Conservation (phyloP, 2,797 vertebrate genomes). For the Danio aesculapii region DNA sequence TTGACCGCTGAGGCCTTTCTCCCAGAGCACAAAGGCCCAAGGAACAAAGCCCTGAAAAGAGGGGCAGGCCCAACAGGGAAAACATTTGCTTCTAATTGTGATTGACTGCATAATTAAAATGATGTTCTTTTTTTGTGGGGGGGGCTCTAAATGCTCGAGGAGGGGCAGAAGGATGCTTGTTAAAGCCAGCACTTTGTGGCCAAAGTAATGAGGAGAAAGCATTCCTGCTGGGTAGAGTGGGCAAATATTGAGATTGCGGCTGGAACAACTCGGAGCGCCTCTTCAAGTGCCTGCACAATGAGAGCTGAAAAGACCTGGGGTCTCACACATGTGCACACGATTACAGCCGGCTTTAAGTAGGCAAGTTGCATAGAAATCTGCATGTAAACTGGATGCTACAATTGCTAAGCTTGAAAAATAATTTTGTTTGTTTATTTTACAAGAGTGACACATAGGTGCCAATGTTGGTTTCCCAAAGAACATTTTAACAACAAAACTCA, state of each 20-base stretch:
- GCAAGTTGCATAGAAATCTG: conserved; percentile 49
- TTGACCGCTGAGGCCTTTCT: conserved; percentile 97
- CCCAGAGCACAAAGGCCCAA: conserved; percentile 90
- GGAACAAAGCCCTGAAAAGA: conserved; percentile 95
- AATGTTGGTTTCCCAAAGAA: no score
- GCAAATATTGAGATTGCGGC: conserved; percentile 66
- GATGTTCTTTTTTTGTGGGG: conserved; percentile 99
- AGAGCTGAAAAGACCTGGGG: conserved; percentile 56
- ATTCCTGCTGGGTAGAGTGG: conserved; percentile 67
- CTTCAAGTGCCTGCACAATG: conserved; percentile 65
- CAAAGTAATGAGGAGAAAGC: conserved; percentile 68
- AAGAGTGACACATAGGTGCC: no score
- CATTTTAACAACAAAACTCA: no score
- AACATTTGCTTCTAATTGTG: conserved; percentile 99
- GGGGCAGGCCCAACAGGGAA: conserved; percentile 96
- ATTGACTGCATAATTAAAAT: conserved; percentile 99
- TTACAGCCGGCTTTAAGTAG: conserved; percentile 57
- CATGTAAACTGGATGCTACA: conserved; percentile 13
- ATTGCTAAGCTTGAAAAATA: no score
- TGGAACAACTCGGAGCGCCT: conserved; percentile 60
- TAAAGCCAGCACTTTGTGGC: conserved; percentile 65
- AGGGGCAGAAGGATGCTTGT: conserved; percentile 64
- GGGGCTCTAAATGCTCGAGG: conserved; percentile 59
- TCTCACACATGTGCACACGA: conserved; percentile 59
- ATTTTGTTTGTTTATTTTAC: no score